Percentiles rank a stretch among this genome's conserved stretches.
phyloP scores from a whole-genome alignment of 2,888 invertebrate species.

The Drosophila fungiperda region DNA sequence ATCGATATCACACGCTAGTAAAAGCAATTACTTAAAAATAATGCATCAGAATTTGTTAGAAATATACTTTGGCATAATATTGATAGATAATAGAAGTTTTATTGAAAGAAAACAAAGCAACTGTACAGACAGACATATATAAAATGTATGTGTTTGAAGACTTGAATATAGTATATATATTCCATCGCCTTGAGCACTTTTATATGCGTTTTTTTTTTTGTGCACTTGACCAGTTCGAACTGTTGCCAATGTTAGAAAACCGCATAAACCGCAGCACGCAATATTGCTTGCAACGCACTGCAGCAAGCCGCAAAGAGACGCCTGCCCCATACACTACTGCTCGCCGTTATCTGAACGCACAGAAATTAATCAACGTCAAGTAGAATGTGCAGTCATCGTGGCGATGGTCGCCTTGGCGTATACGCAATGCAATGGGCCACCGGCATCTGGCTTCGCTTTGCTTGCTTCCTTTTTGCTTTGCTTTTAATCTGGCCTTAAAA shows the following conservation, averaged over 20 bases:
- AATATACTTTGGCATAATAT: not conserved
- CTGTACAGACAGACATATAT: too few species aligned
- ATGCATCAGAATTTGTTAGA: not conserved
- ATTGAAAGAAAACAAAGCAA: not conserved
- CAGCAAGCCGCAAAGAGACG: not conserved
- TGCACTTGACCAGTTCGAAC: constrained; percentile 1
- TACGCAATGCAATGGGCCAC: constrained; percentile 40
- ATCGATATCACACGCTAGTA: not conserved
- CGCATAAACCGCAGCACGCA: constrained; percentile 18
- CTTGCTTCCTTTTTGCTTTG: constrained; percentile 32
- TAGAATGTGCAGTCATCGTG: constrained; percentile 37
- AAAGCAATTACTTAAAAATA: not conserved
- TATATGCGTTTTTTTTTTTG: not conserved
- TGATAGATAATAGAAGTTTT: not conserved
- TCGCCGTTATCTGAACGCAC: constrained; percentile 18
- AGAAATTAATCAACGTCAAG: constrained; percentile 70
- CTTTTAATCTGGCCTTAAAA: constrained; percentile 63
- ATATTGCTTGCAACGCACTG: constrained; percentile 21
- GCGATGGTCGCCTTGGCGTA: constrained; percentile 51
- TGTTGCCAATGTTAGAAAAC: not conserved
- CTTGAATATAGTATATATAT: not conserved
- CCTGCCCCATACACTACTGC: too few species aligned
- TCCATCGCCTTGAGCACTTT: too few species aligned
- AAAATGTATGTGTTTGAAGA: not conserved
- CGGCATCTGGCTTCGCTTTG: constrained; percentile 9